phyloP scores from a whole-genome alignment of 2,797 vertebrate species.

The Rhabdophis nuchalis region DNA sequence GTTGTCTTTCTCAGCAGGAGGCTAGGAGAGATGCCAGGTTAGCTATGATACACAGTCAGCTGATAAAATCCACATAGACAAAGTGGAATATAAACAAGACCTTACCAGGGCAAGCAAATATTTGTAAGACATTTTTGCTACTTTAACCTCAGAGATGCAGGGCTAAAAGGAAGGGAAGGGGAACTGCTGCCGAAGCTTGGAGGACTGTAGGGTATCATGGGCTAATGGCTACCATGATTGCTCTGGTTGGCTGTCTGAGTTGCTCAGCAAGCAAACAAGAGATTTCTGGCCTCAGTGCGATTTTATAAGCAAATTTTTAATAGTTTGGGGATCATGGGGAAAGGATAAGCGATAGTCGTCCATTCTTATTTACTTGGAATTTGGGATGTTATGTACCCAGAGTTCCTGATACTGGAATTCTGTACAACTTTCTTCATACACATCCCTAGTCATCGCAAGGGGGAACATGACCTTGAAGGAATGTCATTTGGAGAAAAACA shows the following conservation, averaged over 20 bases:
- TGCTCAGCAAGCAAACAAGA: background rate
- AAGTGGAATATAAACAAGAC: conserved; percentile 38
- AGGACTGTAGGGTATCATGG: background rate
- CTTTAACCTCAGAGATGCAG: background rate
- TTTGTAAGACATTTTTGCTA: conserved; percentile 35
- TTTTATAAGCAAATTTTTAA: conserved; percentile 9
- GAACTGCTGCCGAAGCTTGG: background rate
- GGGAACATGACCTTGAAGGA: background rate
- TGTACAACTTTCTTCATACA: background rate
- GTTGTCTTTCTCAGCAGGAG: conserved; percentile 44
- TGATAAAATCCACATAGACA: conserved; percentile 46
- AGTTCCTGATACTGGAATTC: background rate
- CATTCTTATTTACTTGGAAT: background rate
- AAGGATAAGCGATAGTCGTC: background rate
- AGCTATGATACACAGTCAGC: conserved; percentile 35
- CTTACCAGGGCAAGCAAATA: conserved; percentile 31
- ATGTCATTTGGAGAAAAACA: background rate
- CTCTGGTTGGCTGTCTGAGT: background rate
- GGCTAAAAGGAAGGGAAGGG: background rate
- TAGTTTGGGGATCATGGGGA: background rate
- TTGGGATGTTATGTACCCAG: background rate
- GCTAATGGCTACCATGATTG: background rate
- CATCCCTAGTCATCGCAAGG: background rate
- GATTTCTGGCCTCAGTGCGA: background rate
- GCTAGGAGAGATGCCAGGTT: conserved; percentile 6